These are phyloP conservation scores for Drosophila miranda DNA, from an alignment of 1,140 invertebrate species.

Conservation along the genomic window DNA sequence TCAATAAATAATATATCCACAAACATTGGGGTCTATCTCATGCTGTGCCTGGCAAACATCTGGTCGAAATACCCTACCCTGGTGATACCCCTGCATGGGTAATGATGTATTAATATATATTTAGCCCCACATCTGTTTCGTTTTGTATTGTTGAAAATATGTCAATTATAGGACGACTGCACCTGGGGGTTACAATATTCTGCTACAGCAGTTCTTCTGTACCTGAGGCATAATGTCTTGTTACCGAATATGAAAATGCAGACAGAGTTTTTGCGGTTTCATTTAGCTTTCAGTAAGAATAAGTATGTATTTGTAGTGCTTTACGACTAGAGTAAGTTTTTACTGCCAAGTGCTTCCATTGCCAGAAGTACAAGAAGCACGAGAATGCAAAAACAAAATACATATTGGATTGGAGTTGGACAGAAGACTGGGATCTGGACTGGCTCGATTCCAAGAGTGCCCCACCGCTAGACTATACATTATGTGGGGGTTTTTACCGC, in stretches of 20 bases:
- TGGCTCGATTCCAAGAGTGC: too few relatives aligned
- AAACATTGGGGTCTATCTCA: too few relatives aligned
- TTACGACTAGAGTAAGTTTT: too few relatives aligned
- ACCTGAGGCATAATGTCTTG: constrained; percentile 3
- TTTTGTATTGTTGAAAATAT: constrained; percentile 6
- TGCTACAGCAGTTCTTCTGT: constrained; percentile 15
- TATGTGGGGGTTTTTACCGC: too few relatives aligned
- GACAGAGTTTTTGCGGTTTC: constrained; percentile 28
- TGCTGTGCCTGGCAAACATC: too few relatives aligned
- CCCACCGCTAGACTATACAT: too few relatives aligned
- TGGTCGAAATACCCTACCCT: not conserved
- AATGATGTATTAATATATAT: constrained; percentile 13
- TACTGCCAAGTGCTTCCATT: too few relatives aligned
- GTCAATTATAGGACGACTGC: constrained; percentile 28
- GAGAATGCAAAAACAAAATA: too few relatives aligned
- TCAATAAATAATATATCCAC: too few relatives aligned
- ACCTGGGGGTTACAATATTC: constrained; percentile 2
- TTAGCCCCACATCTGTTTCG: constrained; percentile 24
- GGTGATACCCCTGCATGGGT: not conserved
- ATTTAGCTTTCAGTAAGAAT: not conserved
- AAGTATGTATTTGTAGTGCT: not conserved
- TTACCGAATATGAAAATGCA: constrained; percentile 14
- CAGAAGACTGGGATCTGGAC: too few relatives aligned
- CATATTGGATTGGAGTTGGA: too few relatives aligned
- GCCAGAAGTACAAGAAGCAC: too few relatives aligned